Conservation (phyloP, 2,888 invertebrate genomes). For the Heliconius hortense region DNA sequence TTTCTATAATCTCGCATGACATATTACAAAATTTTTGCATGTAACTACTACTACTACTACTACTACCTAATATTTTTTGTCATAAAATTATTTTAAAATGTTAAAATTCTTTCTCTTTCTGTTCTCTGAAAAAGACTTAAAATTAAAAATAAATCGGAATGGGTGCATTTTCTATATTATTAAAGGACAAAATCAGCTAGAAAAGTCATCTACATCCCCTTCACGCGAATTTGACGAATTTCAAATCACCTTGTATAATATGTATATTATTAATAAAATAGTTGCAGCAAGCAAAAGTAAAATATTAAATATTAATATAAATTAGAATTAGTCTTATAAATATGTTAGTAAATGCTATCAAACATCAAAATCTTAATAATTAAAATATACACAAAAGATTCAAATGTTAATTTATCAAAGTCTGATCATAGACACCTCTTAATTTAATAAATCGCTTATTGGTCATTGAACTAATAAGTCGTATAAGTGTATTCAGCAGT, state of each 20-base stretch:
- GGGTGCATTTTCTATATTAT: no score
- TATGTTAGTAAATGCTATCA: background rate
- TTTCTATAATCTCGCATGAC: no score
- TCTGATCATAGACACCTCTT: background rate
- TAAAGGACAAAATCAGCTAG: no score
- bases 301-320: background rate
- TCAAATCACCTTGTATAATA: background rate
- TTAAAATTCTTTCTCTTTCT: no score
- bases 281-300: background rate
- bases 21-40: no score
- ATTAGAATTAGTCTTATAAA: background rate
- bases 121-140: no score
- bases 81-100: no score
- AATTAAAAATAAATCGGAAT: no score
- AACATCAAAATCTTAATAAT: background rate
- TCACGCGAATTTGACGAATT: no score
- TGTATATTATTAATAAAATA: background rate
- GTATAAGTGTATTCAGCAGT: background rate
- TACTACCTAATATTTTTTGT: no score
- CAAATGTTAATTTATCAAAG: slow-evolving; percentile 18
- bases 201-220: no score
- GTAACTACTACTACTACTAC: no score
- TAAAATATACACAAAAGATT: background rate
- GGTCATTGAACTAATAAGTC: slow-evolving; percentile 19
- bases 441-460: slow-evolving; percentile 9